Base-by-base conservation (phyloP, 2,888 invertebrate genomes). In the Drosophila pseudotalamancana region DNA sequence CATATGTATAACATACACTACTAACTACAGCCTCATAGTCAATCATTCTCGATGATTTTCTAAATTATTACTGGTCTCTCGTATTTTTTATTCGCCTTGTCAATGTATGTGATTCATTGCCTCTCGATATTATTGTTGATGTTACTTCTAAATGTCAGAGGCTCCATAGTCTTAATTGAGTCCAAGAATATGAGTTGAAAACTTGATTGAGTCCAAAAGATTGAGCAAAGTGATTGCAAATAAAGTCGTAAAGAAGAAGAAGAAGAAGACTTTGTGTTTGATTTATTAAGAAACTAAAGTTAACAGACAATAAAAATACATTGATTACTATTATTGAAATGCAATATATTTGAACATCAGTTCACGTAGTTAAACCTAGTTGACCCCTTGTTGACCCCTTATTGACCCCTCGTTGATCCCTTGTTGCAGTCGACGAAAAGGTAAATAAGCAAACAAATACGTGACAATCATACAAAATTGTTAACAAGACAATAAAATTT, bases 371-470 rank as follows among this genome's bases (percentile, higher is more conserved):
- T 77, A 72, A 81, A 63, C 72, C 62, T 37, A 59, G 75, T 54
- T 74, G 62, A 54, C 59, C 78, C 64, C 72, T 39, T n/a, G 75
- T 54, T 74, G 62, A 54, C 59, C 78, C 64, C 72, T 39, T n/a
- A 72, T 54, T 74, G 62, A 54, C 59, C 78, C 64, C 72, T 39
- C n/a, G 75, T 54, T 74, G 62, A 54, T 56, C 78, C 64, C 72
- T 39, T 37, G 55, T 37, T 53, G 37, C 19, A 39, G 34, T 60
- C 65, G 61, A 69, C 65, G 35, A 53, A 63, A 49, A 35, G 4
- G 9, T 60, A 32, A 37, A 29, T 43, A 51, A 14, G 19, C 16
- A 11, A 4, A 11, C 4, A 25, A 19, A 46, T 40, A 72, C 80
- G 84, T 83, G 80, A 34, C 51, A 11, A 11, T 21, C 60, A 65